These are phyloP conservation scores for Reticulitermes lucifugus DNA, from an alignment of 2,888 invertebrate genomes.

Conservation along the genomic window DNA sequence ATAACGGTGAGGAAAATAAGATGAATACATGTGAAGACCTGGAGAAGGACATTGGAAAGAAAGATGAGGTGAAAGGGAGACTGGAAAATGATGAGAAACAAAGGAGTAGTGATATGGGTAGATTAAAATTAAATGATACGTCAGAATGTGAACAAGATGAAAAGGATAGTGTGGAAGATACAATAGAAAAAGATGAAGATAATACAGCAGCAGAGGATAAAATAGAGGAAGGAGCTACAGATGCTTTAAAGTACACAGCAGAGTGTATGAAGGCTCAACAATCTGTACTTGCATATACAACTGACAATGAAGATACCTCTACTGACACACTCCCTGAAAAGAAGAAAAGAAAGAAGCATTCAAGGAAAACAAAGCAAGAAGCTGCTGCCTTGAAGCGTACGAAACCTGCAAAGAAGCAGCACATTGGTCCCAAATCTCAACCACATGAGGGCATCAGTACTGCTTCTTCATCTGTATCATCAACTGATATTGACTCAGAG, in stretches of 20 bases:
- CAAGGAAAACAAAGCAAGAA: not conserved
- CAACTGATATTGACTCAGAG: not conserved
- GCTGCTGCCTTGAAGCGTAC: not conserved
- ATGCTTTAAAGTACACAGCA: not conserved
- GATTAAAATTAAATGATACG: not conserved
- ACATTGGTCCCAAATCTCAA: not conserved
- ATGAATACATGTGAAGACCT: slow-evolving; percentile 56
- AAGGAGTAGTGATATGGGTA: not conserved
- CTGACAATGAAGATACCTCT: slow-evolving; percentile 16
- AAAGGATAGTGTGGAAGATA: not conserved
- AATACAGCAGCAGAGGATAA: not conserved
- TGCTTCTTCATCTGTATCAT: not conserved
- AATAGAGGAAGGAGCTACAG: not conserved
- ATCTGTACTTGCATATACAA: slow-evolving; percentile 22
- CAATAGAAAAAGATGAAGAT: not conserved
- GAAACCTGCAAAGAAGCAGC: not conserved
- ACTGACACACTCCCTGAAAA: not conserved
- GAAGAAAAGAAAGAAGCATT: not conserved
- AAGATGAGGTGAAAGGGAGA: not conserved
- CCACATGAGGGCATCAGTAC: not conserved
- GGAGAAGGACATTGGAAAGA: not conserved
- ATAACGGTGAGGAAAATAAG: slow-evolving; percentile 56
- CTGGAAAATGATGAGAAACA: not conserved
- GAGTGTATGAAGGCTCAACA: not conserved
- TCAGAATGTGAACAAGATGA: not conserved